Base-by-base conservation (phyloP, 2,888 invertebrate species). In the Mechanitis mazaeus region DNA sequence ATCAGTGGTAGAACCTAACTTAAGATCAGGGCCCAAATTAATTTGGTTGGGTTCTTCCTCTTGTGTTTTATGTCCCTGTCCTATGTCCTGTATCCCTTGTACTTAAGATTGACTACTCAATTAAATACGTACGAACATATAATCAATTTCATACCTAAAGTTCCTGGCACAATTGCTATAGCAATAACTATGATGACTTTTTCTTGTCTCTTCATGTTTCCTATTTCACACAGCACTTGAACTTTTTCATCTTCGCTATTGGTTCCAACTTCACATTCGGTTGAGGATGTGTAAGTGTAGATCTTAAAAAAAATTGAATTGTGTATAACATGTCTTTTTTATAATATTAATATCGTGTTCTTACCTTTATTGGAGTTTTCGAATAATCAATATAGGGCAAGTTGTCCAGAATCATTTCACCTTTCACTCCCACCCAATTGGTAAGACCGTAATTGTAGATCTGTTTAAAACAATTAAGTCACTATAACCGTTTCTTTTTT, bases 371-470 rank as follows among this genome's bases (percentile, higher is more conserved):
- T 9, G 63, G 56, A 7, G 61, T 56, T 47, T 65, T 61, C 11
- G 58, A 35, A 33, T 62, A 61, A 45, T 58, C 55, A 20, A 69
- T 35, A 45, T 63, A 64, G 3, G 50, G 42, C 1, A 53, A 42
- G 50, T 63, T 58, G 31, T 68, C 62, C 7, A 69, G 56, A 38
- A 50, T 9, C 9, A 70, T 64, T 45, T 65, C 54, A 54, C 63
- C 61, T 56, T 64, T 20, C 46, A 70, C 12, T 11, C 63, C 63
- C 2, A 61, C 58, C 71, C 70, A 71, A 47, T 69, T 66, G 3
- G 70, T 71, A 20, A 64, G 54, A 2, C 70, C 71, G 33, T 66
- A 64, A 38, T 71, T 71, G 6, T 56, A 63, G 45, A 71, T 65
- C 71, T 71, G 65, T 50, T 33, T 20, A 53, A 38, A 38, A 57